phyloP scores from a whole-genome alignment of 2,113 vertebrate species.

The Paralichthys olivaceus region DNA sequence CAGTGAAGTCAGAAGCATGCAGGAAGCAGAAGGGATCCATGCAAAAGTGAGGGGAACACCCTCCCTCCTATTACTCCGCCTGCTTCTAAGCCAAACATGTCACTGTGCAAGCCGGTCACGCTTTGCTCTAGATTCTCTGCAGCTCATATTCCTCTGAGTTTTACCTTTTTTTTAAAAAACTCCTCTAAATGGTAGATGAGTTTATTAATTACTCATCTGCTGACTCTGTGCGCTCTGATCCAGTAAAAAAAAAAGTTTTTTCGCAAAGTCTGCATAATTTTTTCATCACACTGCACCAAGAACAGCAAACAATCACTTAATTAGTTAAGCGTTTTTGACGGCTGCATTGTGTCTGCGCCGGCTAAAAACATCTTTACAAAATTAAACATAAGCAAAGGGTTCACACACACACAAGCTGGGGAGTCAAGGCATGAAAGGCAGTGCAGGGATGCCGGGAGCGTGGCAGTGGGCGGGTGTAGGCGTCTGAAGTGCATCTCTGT shows the following conservation, averaged over 20 bases:
- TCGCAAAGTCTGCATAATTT: slow-evolving; percentile 57
- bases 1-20: not conserved
- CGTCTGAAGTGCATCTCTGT: slow-evolving; percentile 63
- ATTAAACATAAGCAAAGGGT: slow-evolving; percentile 9
- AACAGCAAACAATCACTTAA: slow-evolving; percentile 49
- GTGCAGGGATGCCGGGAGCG: slow-evolving; percentile 54
- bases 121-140: slow-evolving; percentile 62
- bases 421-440: slow-evolving; percentile 33
- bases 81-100: slow-evolving; percentile 46
- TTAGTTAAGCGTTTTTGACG: slow-evolving; percentile 33
- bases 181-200: slow-evolving; percentile 49
- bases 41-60: slow-evolving; percentile 33
- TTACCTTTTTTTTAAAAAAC: slow-evolving; percentile 7
- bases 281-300: slow-evolving; percentile 40
- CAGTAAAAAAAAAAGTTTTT: slow-evolving; percentile 30
- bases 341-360: slow-evolving; percentile 26
- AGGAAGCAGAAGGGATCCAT: not conserved
- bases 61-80: slow-evolving; percentile 21
- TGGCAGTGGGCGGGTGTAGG: slow-evolving; percentile 61
- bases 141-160: slow-evolving; percentile 48
- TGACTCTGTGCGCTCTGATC: slow-evolving; percentile 41
- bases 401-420: not conserved
- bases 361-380: slow-evolving; percentile 17
- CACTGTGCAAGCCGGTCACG: slow-evolving; percentile 57
- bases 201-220: slow-evolving; percentile 67